phyloP scores from a whole-genome alignment of 2,888 invertebrate genomes.

The Pilophorus perplexus region DNA sequence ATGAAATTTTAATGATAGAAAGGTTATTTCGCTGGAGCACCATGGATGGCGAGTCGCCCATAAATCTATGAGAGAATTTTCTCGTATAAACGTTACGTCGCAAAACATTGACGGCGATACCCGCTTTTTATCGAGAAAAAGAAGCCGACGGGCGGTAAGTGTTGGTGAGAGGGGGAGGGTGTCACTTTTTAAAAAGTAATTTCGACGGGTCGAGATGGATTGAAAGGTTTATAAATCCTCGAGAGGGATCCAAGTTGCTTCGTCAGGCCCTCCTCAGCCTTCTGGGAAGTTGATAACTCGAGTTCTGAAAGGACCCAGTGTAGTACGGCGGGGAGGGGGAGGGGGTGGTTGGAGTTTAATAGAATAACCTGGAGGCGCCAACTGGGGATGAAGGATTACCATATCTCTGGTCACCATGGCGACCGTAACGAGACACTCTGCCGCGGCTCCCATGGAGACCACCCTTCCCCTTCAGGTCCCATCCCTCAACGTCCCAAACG shows the following conservation, averaged over 20 bases:
- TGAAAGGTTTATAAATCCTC: conserved; percentile 32
- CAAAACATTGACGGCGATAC: too few species aligned
- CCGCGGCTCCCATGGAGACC: conserved; percentile 29
- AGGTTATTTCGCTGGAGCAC: too few species aligned
- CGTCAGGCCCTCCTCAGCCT: conserved; percentile 24
- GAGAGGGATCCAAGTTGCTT: conserved; percentile 28
- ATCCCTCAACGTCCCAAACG: neutral
- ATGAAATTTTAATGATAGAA: too few species aligned
- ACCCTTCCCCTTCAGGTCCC: too few species aligned
- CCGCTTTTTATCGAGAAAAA: too few species aligned
- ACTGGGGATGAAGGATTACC: conserved; percentile 41
- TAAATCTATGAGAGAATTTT: too few species aligned
- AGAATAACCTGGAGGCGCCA: conserved; percentile 41
- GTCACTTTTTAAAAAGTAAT: conserved; percentile 26
- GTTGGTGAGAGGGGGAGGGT: too few species aligned
- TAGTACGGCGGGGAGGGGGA: neutral
- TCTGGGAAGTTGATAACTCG: conserved; percentile 33
- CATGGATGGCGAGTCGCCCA: too few species aligned
- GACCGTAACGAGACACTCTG: conserved; percentile 37
- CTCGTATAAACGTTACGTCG: too few species aligned
- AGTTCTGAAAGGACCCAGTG: conserved; percentile 1
- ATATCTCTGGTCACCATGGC: conserved; percentile 39
- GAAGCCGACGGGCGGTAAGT: too few species aligned
- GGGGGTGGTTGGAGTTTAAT: conserved; percentile 24
- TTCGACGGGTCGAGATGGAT: conserved; percentile 14